Evolutionary conservation across 2,113 vertebrate genomes (phyloP).

Genomic region (Colinus virginianus): DNA sequence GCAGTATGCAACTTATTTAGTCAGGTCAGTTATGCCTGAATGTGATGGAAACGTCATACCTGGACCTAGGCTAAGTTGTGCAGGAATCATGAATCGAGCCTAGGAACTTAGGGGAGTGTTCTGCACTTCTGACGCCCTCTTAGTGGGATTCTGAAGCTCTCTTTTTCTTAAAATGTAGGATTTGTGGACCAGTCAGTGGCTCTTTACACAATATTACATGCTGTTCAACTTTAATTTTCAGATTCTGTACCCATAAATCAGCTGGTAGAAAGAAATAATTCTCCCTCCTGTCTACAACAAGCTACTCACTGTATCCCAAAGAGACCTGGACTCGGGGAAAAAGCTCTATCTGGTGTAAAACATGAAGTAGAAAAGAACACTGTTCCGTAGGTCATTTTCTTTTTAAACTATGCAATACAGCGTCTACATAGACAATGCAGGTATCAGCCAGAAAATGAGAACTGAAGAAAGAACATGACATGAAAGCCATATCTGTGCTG

Average conservation of each 20-base stretch:
- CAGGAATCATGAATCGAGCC: background rate
- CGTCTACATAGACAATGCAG: background rate
- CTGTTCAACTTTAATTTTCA: background rate
- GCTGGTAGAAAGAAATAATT: background rate
- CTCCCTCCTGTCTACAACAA: background rate
- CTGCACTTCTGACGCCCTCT: background rate
- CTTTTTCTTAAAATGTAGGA: background rate
- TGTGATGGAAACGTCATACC: background rate
- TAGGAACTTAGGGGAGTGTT: background rate
- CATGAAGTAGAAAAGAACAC: background rate
- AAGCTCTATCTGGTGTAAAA: background rate
- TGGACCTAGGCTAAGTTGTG: background rate
- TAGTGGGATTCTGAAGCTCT: background rate
- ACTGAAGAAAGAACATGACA: background rate
- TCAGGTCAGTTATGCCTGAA: background rate
- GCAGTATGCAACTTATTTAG: background rate
- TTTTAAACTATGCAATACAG: accelerated
- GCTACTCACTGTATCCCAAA: background rate
- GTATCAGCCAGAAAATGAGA: background rate
- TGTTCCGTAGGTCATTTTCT: background rate
- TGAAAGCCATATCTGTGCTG: background rate
- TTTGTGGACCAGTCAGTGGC: background rate
- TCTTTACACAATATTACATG: background rate
- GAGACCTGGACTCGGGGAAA: background rate
- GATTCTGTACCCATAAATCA: background rate